Conservation (phyloP, 2,797 vertebrate species). For the Sparidentex hasta region DNA sequence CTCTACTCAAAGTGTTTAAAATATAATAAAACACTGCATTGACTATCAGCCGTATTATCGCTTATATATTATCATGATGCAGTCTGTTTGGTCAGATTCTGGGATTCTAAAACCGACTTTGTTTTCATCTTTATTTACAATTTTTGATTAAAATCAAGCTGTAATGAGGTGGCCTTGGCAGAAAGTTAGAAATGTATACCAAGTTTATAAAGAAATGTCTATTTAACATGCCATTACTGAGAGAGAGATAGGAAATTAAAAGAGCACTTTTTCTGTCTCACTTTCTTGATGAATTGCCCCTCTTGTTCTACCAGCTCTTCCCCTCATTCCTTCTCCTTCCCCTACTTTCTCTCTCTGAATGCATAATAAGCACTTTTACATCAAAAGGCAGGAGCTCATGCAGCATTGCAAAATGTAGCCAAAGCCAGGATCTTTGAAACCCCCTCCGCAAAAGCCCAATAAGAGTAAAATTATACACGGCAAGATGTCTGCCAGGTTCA, state of each 20-base stretch:
- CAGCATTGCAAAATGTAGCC: constrained; percentile 39
- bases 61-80: constrained; percentile 2
- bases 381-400: constrained; percentile 54
- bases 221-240: constrained; percentile 26
- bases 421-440: constrained; percentile 40
- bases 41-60: background rate
- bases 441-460: constrained; percentile 29
- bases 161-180: constrained; percentile 28
- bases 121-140: constrained; percentile 11
- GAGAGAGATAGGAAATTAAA: constrained; percentile 16
- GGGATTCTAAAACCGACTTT: constrained; percentile 9
- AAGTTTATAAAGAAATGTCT: constrained; percentile 12
- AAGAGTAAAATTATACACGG: constrained; percentile 23
- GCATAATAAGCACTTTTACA: constrained; percentile 53
- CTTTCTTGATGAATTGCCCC: constrained; percentile 12
- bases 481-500: constrained; percentile 9
- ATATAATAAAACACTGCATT: constrained; percentile 4
- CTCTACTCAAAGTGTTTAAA: constrained; percentile 11
- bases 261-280: background rate
- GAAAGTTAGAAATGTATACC: constrained; percentile 24
- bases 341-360: background rate
- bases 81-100: background rate
- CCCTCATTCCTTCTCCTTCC: background rate
- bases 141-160: constrained; percentile 1
- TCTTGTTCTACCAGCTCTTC: constrained; percentile 1